Base-by-base conservation (phyloP, 2,888 invertebrate genomes). In the Dysmachus trigonus region DNA sequence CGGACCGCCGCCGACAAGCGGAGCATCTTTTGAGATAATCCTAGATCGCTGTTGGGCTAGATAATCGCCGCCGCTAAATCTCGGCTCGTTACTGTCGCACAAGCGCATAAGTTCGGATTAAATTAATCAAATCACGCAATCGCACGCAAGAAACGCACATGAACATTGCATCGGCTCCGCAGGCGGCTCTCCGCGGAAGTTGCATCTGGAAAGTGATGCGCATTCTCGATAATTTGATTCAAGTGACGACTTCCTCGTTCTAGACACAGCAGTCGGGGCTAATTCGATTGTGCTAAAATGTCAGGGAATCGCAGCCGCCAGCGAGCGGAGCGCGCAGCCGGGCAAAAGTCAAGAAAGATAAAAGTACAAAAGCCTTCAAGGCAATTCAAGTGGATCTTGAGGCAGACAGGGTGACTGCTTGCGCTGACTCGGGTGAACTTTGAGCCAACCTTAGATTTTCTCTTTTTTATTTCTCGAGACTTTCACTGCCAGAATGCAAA, bases 181-280 rank as follows among this genome's bases (percentile, higher is more conserved):
- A 4, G 41, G 7, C 10, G 41, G 15, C 41, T 79, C 79, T 51
- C 79, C 82, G 18, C 62, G 82, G 82, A 82, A 82, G 62, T 22
- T 82, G 71, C 82, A 82, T 62, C 71, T 71, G 82, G 71, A 82
- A 82, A 82, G 62, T 35, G 76, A 47, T 35, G 82, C 62, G 35
- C n/a, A n/a, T n/a, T n/a, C 71, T 62, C 62, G 33, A 82, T 71
- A 82, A 82, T 82, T 82, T 38, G 82, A 82, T 35, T 82, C 82
- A 82, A 82, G 82, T 82, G 82, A 82, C 82, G 53, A 82, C 82
- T 82, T 82, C 82, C 82, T 82, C 82, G 82, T 82, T 82, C 82
- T 82, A 62, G 82, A 82, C 82, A 71, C 33, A 41, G 82, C 33
- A 41, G 18, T 15, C 82, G 35, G 22, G 33, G n/a, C 51, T 82